Evolutionary conservation across 2,888 invertebrate genomes (phyloP), one percentile per base, ranked within the genome.

Genomic region (Zygothrica quintamaculata): DNA sequence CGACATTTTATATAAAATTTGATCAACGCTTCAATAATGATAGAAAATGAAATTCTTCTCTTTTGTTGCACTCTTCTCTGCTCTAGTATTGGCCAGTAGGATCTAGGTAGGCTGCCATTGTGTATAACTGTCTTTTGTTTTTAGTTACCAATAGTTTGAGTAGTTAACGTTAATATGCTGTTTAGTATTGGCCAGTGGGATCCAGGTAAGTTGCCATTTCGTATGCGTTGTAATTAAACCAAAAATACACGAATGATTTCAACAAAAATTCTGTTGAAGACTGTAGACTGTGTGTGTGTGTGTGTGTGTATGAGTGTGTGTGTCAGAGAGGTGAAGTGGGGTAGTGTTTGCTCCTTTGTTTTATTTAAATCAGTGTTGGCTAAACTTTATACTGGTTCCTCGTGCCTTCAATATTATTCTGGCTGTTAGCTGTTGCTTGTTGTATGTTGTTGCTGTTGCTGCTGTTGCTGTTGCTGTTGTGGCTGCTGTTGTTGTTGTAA

Each of bases 121-220:
- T 80, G 50, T 7, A 6, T 13, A 37, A 11, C 25, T 25, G 29
- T 36, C 31, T 31, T 53, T n/a, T 43, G 26, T 1, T 11, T 26
- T 3, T 8, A 33, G 11, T 3, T 33, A 12, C 29, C 26, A 6
- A 36, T 44, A 12, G 18, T 53, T 50, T 43, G 37, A 26, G 26
- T n/a, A n/a, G n/a, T n/a, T n/a, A n/a, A 22, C 18, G 18, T 22
- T 22, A 22, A 22, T n/a, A n/a, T n/a, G n/a, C n/a, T n/a, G n/a
- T n/a, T 77, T 42, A 91, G 70, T 91, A 91, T 69, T 91, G 91
- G 67, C 90, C 91, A 75, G 91, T 91, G 65, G 91, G 91, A 85
- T 91, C 91, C 86, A 91, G 87, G 71, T 87, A 81, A 57, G 73
- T 65, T 77, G 91, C 90, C 89, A 89, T 79, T 88, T 22, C 71